Evolutionary conservation across 1,140 invertebrate species (phyloP).

Genomic region (Neodiprion lecontei): DNA sequence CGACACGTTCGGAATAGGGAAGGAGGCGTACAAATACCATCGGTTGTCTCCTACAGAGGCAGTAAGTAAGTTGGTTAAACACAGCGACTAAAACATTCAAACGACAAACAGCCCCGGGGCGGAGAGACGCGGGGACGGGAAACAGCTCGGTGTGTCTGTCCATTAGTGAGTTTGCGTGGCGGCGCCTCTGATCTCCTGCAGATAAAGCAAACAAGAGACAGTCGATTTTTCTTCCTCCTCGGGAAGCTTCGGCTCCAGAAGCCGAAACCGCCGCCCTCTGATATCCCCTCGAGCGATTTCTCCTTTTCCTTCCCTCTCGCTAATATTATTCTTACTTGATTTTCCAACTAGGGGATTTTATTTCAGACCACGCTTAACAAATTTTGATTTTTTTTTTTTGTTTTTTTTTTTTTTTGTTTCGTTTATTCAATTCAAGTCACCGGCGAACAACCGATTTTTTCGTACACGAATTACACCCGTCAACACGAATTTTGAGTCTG

Average conservation of each 20-base stretch:
- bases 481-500: too few species aligned
- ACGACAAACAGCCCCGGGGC: constrained; percentile 56
- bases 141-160: constrained; percentile 37
- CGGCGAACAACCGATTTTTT: too few species aligned
- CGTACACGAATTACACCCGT: too few species aligned
- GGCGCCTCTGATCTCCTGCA: constrained; percentile 54
- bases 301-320: too few species aligned
- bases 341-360: too few species aligned
- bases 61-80: constrained; percentile 59
- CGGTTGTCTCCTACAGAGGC: constrained; percentile 52
- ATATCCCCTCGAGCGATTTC: too few species aligned
- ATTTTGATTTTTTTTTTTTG: too few species aligned
- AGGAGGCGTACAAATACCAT: constrained; percentile 35
- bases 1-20: constrained; percentile 2
- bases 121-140: constrained; percentile 18
- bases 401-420: too few species aligned
- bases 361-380: too few species aligned
- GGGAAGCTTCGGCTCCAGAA: neutral
- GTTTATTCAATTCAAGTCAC: too few species aligned
- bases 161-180: constrained; percentile 63
- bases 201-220: constrained; percentile 3
- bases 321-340: too few species aligned
- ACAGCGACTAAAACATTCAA: constrained; percentile 59
- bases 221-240: constrained; percentile 1
- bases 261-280: neutral